These are phyloP conservation scores for Porphyrio hochstetteri DNA, from an alignment of 2,113 vertebrate genomes.

Conservation along the genomic window DNA sequence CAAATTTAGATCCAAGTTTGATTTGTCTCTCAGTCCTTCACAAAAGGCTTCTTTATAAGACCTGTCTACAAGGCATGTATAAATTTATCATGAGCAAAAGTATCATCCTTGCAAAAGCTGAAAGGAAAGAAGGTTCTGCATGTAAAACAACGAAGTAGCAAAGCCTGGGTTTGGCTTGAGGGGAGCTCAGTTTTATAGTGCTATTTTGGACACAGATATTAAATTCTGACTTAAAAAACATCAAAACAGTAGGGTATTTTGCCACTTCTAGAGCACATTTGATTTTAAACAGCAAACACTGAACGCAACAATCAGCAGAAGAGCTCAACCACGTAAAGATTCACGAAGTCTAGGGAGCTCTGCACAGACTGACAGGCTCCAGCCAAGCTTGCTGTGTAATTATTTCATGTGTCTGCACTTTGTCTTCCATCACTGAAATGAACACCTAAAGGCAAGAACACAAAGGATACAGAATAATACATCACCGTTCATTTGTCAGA, in stretches of 20 bases:
- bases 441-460: slow-evolving; percentile 63
- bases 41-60: background rate
- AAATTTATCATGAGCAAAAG: slow-evolving; percentile 16
- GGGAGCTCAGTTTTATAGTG: background rate
- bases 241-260: background rate
- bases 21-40: background rate
- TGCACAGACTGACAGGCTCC: slow-evolving; percentile 51
- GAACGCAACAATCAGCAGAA: slow-evolving; percentile 29
- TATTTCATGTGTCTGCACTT: slow-evolving; percentile 32
- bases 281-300: slow-evolving; percentile 12
- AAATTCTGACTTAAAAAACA: background rate
- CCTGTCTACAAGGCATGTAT: background rate
- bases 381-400: slow-evolving; percentile 7
- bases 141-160: background rate
- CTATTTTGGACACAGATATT: slow-evolving; percentile 5
- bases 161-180: background rate
- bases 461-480: slow-evolving; percentile 37
- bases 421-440: slow-evolving; percentile 58
- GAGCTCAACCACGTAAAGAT: slow-evolving; percentile 4
- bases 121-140: slow-evolving; percentile 9
- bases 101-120: slow-evolving; percentile 20
- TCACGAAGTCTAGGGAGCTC: background rate
- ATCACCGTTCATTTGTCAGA: slow-evolving; percentile 18
- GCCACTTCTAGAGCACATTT: background rate
- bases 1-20: background rate